Evolutionary conservation across 1,140 invertebrate species (phyloP).

Genomic region (Belonocnema kinseyi): DNA sequence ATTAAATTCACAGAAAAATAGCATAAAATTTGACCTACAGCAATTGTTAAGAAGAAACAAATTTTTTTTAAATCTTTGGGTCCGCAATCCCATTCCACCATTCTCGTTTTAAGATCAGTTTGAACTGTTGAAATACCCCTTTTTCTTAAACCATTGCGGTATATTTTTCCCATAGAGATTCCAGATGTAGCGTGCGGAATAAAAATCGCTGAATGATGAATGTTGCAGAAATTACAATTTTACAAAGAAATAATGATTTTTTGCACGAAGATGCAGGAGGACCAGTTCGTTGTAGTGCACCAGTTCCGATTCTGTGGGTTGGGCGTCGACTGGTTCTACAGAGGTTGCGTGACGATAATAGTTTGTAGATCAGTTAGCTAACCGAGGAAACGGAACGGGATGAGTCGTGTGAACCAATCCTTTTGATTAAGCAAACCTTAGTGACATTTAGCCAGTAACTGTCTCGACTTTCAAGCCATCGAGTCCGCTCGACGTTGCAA

Average conservation of each 20-base stretch:
- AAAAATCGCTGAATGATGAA: conserved; percentile 9
- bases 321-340: conserved; percentile 15
- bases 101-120: too few relatives aligned
- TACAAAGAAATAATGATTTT: conserved; percentile 17
- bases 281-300: conserved; percentile 11
- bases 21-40: too few relatives aligned
- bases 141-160: conserved; percentile 10
- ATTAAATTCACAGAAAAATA: too few relatives aligned
- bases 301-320: conserved; percentile 20
- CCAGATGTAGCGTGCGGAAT: conserved; percentile 13
- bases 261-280: conserved; percentile 27
- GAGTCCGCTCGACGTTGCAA: conserved; percentile 37
- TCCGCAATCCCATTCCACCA: too few relatives aligned
- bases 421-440: conserved; percentile 63
- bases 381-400: conserved; percentile 55
- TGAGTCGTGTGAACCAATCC: conserved; percentile 65
- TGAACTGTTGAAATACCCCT: too few relatives aligned
- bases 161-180: conserved; percentile 19
- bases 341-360: conserved; percentile 65
- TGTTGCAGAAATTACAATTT: conserved; percentile 23
- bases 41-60: too few relatives aligned
- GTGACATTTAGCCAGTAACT: conserved; percentile 65
- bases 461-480: conserved; percentile 58
- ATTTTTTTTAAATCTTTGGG: too few relatives aligned
- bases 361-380: conserved; percentile 52